These are phyloP conservation scores for Macrobrachium nipponense DNA, from an alignment of 1,140 invertebrate genomes.

Conservation along the genomic window DNA sequence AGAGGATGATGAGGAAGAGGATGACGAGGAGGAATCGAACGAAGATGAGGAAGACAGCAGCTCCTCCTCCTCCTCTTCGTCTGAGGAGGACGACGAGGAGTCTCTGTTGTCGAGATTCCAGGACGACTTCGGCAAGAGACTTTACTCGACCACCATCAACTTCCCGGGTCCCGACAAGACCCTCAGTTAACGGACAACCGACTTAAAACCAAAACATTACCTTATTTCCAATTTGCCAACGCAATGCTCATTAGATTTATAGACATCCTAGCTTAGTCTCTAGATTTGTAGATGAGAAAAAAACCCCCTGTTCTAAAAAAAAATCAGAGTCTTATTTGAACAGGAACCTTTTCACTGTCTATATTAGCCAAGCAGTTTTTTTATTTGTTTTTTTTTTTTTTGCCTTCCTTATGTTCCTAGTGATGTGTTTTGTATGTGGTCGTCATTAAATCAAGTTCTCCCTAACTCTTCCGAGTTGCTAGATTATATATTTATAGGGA, in stretches of 20 bases:
- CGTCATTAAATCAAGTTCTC: too few relatives aligned
- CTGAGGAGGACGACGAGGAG: conserved; percentile 17
- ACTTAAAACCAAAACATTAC: neutral
- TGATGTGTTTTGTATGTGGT: too few relatives aligned
- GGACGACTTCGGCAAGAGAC: conserved; percentile 37
- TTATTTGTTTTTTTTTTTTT: too few relatives aligned
- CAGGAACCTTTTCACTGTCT: too few relatives aligned
- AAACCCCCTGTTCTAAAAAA: too few relatives aligned
- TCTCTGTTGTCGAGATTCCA: conserved; percentile 27
- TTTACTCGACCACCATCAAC: conserved; percentile 11
- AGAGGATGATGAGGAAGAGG: neutral
- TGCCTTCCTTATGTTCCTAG: too few relatives aligned
- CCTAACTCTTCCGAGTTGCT: too few relatives aligned
- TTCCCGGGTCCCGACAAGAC: conserved; percentile 7
- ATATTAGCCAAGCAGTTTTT: too few relatives aligned
- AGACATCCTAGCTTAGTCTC: too few relatives aligned
- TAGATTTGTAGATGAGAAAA: too few relatives aligned
- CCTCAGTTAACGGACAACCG: neutral
- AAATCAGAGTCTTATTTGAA: too few relatives aligned
- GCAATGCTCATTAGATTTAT: neutral
- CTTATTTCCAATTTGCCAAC: neutral
- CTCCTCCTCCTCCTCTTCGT: conserved; percentile 24
- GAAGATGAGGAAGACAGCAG: conserved; percentile 36
- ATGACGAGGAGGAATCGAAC: neutral
- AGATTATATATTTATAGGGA: too few relatives aligned